Evolutionary conservation across 2,888 invertebrate genomes (phyloP).

Genomic region (Cordylochernes scorpioides): DNA sequence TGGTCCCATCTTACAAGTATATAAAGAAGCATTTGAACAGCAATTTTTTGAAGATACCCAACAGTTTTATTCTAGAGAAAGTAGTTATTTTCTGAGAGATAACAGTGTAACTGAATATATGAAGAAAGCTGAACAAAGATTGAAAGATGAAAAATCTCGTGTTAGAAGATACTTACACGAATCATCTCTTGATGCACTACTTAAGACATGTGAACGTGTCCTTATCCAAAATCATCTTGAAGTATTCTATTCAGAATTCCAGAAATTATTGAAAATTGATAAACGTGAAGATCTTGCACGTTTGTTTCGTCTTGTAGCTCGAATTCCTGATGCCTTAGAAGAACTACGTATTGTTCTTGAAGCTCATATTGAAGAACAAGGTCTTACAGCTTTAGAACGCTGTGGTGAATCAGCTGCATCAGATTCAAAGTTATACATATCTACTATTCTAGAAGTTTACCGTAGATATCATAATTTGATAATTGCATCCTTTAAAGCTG

Average conservation of each 20-base stretch:
- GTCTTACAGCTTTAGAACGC: slow-evolving; percentile 71
- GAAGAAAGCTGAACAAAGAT: slow-evolving; percentile 85
- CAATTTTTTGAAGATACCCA: slow-evolving; percentile 85
- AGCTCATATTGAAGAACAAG: slow-evolving; percentile 76
- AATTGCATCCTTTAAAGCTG: slow-evolving; percentile 73
- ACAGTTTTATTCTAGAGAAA: slow-evolving; percentile 76
- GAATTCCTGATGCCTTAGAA: slow-evolving; percentile 66
- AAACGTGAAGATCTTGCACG: slow-evolving; percentile 81
- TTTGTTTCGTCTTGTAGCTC: slow-evolving; percentile 78
- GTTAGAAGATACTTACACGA: slow-evolving; percentile 83
- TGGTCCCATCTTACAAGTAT: slow-evolving; percentile 49
- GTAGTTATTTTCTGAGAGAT: slow-evolving; percentile 66
- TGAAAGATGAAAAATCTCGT: slow-evolving; percentile 72
- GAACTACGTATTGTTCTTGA: slow-evolving; percentile 66
- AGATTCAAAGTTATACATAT: slow-evolving; percentile 90
- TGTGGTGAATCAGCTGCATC: slow-evolving; percentile 70
- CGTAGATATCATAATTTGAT: slow-evolving; percentile 90
- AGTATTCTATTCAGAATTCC: slow-evolving; percentile 76
- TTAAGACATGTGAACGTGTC: slow-evolving; percentile 75
- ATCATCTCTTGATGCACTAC: slow-evolving; percentile 60
- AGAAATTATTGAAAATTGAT: slow-evolving; percentile 64
- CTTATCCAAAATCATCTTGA: slow-evolving; percentile 87
- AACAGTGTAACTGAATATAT: slow-evolving; percentile 96
- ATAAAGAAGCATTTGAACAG: slow-evolving; percentile 72
- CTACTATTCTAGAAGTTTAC: slow-evolving; percentile 84